phyloP scores from a whole-genome alignment of 2,888 invertebrate species.

The Phytoseiulus persimilis region DNA sequence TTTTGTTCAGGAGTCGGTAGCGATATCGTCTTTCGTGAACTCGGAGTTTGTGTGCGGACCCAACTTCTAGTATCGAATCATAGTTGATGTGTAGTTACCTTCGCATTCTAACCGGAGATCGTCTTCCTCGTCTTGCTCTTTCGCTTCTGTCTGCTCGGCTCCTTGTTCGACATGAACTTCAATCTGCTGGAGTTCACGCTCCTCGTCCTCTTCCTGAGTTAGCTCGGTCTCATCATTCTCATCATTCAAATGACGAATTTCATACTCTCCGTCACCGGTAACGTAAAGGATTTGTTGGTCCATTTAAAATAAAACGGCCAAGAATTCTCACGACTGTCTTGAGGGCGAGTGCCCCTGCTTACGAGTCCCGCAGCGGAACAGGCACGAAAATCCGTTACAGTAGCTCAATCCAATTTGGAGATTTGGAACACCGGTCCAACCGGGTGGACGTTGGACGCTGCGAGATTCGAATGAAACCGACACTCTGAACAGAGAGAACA shows the following conservation, averaged over 20 bases:
- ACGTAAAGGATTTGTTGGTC: conserved; percentile 30
- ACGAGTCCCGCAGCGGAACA: background rate
- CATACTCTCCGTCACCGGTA: conserved; percentile 19
- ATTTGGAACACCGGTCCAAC: too few species aligned
- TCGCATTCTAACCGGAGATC: conserved; percentile 20
- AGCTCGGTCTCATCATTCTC: conserved; percentile 12
- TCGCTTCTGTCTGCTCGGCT: background rate
- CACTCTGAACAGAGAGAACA: too few species aligned
- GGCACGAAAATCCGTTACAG: too few species aligned
- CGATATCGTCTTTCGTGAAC: background rate
- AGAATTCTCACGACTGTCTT: too few species aligned
- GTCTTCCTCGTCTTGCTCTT: background rate
- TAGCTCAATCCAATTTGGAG: too few species aligned
- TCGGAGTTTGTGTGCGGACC: background rate
- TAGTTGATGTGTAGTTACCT: background rate
- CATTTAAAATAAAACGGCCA: background rate
- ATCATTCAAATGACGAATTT: background rate
- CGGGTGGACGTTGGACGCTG: too few species aligned
- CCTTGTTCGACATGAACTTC: conserved; percentile 8
- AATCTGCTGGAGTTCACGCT: background rate
- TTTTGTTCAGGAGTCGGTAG: too few species aligned
- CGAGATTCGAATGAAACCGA: too few species aligned
- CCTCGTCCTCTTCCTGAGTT: background rate
- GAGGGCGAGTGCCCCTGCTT: too few species aligned
- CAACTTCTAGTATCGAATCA: background rate